Evolutionary conservation across 1,140 invertebrate genomes (phyloP), one percentile per base, ranked within the genome.

Genomic region (Temnothorax longispinosus): DNA sequence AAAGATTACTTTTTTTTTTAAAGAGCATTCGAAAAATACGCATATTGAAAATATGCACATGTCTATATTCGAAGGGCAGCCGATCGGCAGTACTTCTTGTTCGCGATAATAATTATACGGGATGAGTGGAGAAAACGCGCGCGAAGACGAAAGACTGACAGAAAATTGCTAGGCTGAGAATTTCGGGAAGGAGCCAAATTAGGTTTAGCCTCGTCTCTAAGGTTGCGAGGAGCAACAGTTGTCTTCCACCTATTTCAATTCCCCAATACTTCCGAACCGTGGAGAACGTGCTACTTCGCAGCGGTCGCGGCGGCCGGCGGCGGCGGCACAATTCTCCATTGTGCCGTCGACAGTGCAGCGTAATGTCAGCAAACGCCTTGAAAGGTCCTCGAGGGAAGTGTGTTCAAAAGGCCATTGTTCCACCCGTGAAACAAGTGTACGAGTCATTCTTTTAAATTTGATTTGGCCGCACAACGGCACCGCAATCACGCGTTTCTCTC

Each of bases 361-460:
- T 92, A 93, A 93, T 88, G 91, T 92, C 90, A 93, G 92, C 92
- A 93, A 93, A 94, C 91, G 92, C 88, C 91, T 92, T 93, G 91
- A 92, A 92, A 93, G 90, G 89, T 93, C 89, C 90, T 93, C 91
- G 91, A 93, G 93, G 93, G 91, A 93, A 92, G 87, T 76, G 86
- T 82, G 92, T 94, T 94, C 93, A 94, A 94, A 94, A 93, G 94
- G 91, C 93, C 93, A 94, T 94, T 94, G 92, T 94, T 92, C 92
- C 88, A 56, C 60, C 87, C 71, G 75, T 90, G 90, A 92, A 94
- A 94, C 93, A 94, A 94, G 90, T 91, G 90, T 90, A 88, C 93
- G 89, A 95, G 94, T 95, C 94, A 94, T 95, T 94, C 94, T 95
- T 93, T 95, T 94, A 94, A 95, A 95, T 94, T 95, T 94, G 94